phyloP scores from a whole-genome alignment of 2,113 vertebrate genomes.

The Scolopax mira region DNA sequence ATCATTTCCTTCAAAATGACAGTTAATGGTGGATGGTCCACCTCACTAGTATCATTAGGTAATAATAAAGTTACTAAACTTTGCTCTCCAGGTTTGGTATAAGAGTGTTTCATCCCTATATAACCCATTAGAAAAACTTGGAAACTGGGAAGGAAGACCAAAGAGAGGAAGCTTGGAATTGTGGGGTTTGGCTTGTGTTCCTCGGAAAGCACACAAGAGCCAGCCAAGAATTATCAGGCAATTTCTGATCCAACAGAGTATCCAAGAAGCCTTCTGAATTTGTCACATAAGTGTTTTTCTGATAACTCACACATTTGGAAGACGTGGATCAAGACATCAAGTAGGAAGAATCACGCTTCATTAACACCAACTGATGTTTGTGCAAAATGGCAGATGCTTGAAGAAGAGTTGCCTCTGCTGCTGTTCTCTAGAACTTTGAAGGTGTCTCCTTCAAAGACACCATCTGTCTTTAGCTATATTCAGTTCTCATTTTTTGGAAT shows the following conservation, averaged over 20 bases:
- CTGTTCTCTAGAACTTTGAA: not conserved
- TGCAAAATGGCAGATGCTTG: not conserved
- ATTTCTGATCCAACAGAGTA: not conserved
- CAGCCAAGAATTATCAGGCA: not conserved
- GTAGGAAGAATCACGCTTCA: not conserved
- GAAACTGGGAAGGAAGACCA: not conserved
- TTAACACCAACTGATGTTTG: not conserved
- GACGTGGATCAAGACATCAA: not conserved
- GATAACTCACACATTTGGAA: not conserved
- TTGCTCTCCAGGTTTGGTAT: not conserved
- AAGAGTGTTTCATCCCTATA: not conserved
- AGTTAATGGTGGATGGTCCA: not conserved
- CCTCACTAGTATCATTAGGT: not conserved
- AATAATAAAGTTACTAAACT: not conserved
- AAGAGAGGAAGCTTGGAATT: not conserved
- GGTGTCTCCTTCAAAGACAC: not conserved
- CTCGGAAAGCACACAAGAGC: not conserved
- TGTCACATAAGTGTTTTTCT: not conserved
- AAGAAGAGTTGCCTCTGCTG: not conserved
- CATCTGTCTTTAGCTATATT: not conserved
- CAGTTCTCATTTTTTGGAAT: not conserved
- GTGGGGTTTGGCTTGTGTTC: not conserved
- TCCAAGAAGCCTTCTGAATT: not conserved
- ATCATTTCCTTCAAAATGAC: not conserved
- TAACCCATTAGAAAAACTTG: not conserved